Evolutionary conservation across 2,113 vertebrate genomes (phyloP), one percentile per base, ranked within the genome.

Genomic region (Callipepla californica): DNA sequence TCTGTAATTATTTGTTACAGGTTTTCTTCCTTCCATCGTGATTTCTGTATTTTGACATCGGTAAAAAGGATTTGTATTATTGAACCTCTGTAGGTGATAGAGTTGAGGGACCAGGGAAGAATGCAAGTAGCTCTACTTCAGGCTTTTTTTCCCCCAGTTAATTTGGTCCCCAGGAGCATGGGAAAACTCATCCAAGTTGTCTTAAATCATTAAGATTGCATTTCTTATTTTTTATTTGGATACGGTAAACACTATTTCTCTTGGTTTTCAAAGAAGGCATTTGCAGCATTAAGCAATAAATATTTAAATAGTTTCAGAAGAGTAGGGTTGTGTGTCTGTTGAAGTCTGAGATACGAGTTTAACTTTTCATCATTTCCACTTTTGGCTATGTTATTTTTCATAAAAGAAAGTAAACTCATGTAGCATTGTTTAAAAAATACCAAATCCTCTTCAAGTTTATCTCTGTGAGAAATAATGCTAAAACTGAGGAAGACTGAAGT

Each of bases 401-500:
- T 4, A 17, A 34, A 63, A 51, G 72, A 11, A 47, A 80, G 9
- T 69, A 53, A 80, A 85, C 3, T 57, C 11, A 34, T 51, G 21
- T 76, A 65, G 14, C 5, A 0, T 50, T 82, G 30, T 53, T 80
- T 67, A 26, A 58, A 75, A 78, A 36, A 26, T 48, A 63, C 3
- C 13, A 44, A 38, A 6, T 78, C 78, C 3, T 72, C 4, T 70
- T 89, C 45, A 6, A 50, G 74, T 84, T 50, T 67, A 55, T 1
- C 6, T 63, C 11, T 45, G 6, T 80, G 62, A 85, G 42, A 88
- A 90, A 47, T 30, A 0, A 59, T 68, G 26, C 8, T 62, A 20
- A 75, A 11, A 32, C 9, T 48, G 26, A 5, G 32, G 47, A 21
- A 62, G 36, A 11, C 3, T 0, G 0, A 57, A 44, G 40, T 70